These are phyloP conservation scores for Otolemur crassicaudatus DNA, from an alignment of 2,797 vertebrate genomes.

Conservation along the genomic window DNA sequence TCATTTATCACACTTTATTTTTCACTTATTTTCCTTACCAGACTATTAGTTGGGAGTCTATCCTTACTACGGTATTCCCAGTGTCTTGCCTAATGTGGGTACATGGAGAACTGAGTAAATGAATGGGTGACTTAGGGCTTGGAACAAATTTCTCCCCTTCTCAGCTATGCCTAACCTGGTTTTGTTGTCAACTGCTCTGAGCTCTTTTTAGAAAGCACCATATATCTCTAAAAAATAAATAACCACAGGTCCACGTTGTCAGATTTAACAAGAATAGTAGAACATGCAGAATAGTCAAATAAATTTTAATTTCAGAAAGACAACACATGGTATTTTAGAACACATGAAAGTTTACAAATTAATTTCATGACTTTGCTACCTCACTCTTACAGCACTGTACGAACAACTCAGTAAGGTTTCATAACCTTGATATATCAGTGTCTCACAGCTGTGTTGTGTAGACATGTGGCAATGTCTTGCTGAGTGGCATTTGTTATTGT, in stretches of 20 bases:
- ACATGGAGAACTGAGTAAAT: not conserved
- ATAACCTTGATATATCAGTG: no score
- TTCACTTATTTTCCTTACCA: not conserved
- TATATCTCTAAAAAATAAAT: not conserved
- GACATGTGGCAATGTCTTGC: no score
- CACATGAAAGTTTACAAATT: no score
- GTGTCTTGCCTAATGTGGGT: no score
- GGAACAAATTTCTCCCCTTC: not conserved
- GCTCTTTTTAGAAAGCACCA: not conserved
- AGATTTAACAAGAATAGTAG: not conserved
- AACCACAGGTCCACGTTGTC: not conserved
- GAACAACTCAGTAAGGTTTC: no score
- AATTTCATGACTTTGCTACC: no score
- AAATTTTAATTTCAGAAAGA: conserved; percentile 38
- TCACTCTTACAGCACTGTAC: no score
- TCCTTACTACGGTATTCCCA: not conserved
- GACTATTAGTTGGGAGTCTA: not conserved
- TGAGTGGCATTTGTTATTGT: no score
- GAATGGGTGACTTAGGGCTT: not conserved
- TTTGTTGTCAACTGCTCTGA: conserved; percentile 22
- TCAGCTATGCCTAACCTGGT: not conserved
- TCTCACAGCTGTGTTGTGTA: no score
- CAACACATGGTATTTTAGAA: not conserved
- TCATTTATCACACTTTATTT: not conserved
- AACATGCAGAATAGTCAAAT: not conserved